These are phyloP conservation scores for Protonemura montana DNA, from an alignment of 2,888 invertebrate genomes.

Conservation along the genomic window DNA sequence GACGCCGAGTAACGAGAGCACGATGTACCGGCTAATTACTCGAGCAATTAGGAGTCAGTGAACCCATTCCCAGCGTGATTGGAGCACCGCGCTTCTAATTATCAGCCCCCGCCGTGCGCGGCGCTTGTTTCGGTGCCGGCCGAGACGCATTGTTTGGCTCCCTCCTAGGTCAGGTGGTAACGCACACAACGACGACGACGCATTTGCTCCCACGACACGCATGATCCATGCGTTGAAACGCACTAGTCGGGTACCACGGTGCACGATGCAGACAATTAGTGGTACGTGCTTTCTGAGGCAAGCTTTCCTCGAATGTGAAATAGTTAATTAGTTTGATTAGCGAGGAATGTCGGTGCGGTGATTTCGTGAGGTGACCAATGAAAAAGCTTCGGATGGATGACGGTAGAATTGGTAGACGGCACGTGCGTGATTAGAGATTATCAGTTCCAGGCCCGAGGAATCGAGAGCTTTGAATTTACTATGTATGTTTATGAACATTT, in stretches of 20 bases:
- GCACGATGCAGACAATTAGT: neutral
- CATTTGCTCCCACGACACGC: neutral
- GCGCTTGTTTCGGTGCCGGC: neutral
- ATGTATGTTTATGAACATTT: too few relatives aligned
- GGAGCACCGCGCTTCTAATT: neutral
- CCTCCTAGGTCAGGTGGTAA: neutral
- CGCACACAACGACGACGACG: neutral
- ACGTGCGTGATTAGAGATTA: too few relatives aligned
- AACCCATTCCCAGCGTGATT: conserved; percentile 2
- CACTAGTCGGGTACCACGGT: neutral
- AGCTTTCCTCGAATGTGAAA: neutral
- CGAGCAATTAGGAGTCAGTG: neutral
- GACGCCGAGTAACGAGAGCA: neutral
- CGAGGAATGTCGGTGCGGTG: neutral
- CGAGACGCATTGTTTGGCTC: neutral
- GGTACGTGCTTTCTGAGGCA: neutral
- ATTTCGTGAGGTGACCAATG: too few relatives aligned
- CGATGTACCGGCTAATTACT: neutral
- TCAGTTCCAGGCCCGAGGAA: too few relatives aligned
- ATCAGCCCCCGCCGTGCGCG: neutral
- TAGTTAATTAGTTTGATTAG: neutral
- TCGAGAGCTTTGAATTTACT: too few relatives aligned
- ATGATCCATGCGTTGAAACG: neutral
- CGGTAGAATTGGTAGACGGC: too few relatives aligned
- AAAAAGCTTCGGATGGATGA: too few relatives aligned